Evolutionary conservation across 2,113 vertebrate genomes (phyloP), one percentile per base, ranked within the genome.

Genomic region (Oryzias melastigma): DNA sequence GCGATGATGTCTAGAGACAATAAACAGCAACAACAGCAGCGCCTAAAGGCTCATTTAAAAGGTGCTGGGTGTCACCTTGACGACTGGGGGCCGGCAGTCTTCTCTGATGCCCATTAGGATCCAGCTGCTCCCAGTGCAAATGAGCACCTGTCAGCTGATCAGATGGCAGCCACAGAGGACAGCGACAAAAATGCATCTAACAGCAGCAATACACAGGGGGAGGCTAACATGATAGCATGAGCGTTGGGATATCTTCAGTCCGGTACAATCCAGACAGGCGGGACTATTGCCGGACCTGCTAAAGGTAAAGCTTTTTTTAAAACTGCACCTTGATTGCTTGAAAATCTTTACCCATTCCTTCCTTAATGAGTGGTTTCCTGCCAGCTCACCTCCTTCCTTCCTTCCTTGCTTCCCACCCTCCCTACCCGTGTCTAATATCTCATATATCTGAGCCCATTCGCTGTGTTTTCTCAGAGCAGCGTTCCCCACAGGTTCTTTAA

Each of bases 401-500:
- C 18, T 12, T n/a, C n/a, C n/a, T n/a, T n/a, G n/a, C n/a, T n/a
- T n/a, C n/a, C n/a, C 3, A 18, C 17, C 35, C 50, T 49, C 62
- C 54, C 14, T 43, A 24, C 5, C 46, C 16, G 1, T 16, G 8
- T 19, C 56, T 71, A 55, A 35, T 45, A 78, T 85, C 64, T 72
- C 68, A 85, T 70, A 76, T 71, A 78, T 64, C 50, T 77, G 80
- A 80, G 80, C 84, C 65, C 63, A 76, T 84, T 87, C 74, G 65
- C 71, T 72, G 65, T 18, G 6, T 41, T 43, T 66, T 80, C 57
- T 57, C 35, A 25, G n/a, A 65, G 71, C 63, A 48, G 35, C 4
- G 24, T 58, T 83, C 74, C 77, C 86, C 73, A 68, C 73, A 86
- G 85, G 69, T 84, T 78, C 50, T 68, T 75, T 67, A 84, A 87